A percentile compares a stretch with the other conserved stretches of the same genome.
Conservation (phyloP, 2,888 invertebrate species). For the Congeria kusceri region DNA sequence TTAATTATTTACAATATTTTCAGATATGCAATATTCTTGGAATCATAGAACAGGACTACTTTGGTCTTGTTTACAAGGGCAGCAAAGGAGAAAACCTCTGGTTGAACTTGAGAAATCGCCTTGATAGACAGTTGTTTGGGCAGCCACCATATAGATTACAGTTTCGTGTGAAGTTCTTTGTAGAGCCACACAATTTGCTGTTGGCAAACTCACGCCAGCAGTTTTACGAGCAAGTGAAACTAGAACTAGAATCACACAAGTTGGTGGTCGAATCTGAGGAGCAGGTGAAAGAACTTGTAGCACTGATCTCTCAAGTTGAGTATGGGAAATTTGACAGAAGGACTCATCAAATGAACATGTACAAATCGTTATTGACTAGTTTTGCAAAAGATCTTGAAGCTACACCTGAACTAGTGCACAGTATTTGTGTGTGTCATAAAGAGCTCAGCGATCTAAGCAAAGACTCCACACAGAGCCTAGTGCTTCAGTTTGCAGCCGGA, state of each 20-base stretch:
- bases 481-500: conserved; percentile 92
- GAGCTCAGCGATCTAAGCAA: conserved; percentile 89
- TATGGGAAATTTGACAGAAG: conserved; percentile 88
- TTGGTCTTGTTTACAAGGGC: conserved; percentile 91
- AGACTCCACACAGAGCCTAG: conserved; percentile 93
- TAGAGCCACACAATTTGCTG: conserved; percentile 93
- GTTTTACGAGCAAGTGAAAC: conserved; percentile 93
- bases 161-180: conserved; percentile 95
- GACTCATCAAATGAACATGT: conserved; percentile 64
- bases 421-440: conserved; percentile 73
- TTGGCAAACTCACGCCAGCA: conserved; percentile 93
- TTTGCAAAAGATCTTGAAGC: conserved; percentile 40
- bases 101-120: conserved; percentile 94
- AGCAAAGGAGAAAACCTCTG: conserved; percentile 92
- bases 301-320: conserved; percentile 92
- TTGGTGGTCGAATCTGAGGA: conserved; percentile 90
- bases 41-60: conserved; percentile 92
- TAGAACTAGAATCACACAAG: conserved; percentile 90
- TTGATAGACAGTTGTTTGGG: conserved; percentile 90
- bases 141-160: conserved; percentile 89
- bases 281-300: conserved; percentile 90
- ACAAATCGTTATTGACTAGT: conserved; percentile 66
- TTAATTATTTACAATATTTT: not conserved
- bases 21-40: conserved; percentile 94
- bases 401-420: conserved; percentile 54